These are phyloP conservation scores for Callimorpha dominula DNA, from an alignment of 2,888 invertebrate species.

Conservation along the genomic window DNA sequence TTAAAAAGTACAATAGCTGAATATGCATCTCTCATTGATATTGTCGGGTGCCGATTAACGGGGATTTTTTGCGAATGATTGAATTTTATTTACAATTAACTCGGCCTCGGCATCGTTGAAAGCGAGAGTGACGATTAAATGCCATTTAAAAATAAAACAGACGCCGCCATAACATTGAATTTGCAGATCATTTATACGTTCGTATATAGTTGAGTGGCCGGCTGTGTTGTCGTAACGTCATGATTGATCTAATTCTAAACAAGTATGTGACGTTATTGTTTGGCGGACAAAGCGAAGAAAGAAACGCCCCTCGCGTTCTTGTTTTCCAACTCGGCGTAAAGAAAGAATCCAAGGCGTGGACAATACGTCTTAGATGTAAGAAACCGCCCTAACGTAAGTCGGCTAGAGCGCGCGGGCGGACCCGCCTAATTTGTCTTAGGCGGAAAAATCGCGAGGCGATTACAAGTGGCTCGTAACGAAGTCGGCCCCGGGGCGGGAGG, in stretches of 20 bases:
- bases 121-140: constrained; percentile 85
- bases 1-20: constrained; percentile 62
- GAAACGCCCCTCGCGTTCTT: constrained; percentile 16
- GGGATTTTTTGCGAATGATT: constrained; percentile 85
- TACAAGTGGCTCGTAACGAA: constrained; percentile 87
- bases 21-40: constrained; percentile 78
- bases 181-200: constrained; percentile 65
- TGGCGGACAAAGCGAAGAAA: constrained; percentile 1
- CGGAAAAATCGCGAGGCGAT: constrained; percentile 86
- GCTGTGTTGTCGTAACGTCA: not conserved
- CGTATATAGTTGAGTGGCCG: constrained; percentile 30
- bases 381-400: constrained; percentile 78
- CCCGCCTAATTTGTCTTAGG: constrained; percentile 86
- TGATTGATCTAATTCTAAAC: not conserved
- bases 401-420: constrained; percentile 68
- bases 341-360: constrained; percentile 64
- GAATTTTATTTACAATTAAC: constrained; percentile 87
- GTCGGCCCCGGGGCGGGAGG: constrained; percentile 72
- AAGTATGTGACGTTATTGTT: not conserved
- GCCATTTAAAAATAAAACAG: constrained; percentile 86
- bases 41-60: constrained; percentile 79
- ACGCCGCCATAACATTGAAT: constrained; percentile 75
- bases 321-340: constrained; percentile 31
- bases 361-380: constrained; percentile 71
- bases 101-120: constrained; percentile 75